Evolutionary conservation across 2,113 vertebrate genomes (phyloP).

Genomic region (Cyprinodon brontotheroides): DNA sequence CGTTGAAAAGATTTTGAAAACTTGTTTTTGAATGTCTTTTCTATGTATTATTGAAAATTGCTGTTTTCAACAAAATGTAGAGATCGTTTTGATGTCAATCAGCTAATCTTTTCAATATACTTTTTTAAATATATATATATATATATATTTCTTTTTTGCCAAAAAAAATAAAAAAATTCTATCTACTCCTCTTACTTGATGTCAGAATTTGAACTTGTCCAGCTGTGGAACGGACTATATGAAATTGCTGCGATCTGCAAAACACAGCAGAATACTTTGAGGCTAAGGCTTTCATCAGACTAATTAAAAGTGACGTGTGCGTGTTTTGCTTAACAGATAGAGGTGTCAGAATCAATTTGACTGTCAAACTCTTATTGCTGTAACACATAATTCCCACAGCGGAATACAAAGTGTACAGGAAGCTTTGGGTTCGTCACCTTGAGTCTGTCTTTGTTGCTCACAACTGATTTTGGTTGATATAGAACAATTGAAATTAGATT

Average conservation of each 20-base stretch:
- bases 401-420: constrained; percentile 40
- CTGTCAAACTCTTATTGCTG: constrained; percentile 44
- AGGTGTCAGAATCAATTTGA: constrained; percentile 51
- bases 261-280: constrained; percentile 4
- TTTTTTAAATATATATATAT: background rate
- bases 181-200: background rate
- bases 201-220: constrained; percentile 13
- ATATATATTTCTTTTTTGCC: background rate
- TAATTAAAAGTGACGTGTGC: constrained; percentile 47
- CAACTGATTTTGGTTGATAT: constrained; percentile 49
- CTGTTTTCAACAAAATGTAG: too few relatives aligned
- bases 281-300: constrained; percentile 40
- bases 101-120: too few relatives aligned
- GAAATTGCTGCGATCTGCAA: background rate
- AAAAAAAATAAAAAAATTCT: background rate
- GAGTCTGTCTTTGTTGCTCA: constrained; percentile 47
- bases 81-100: too few relatives aligned
- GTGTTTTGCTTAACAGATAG: constrained; percentile 29
- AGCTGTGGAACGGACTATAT: background rate
- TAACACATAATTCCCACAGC: constrained; percentile 29
- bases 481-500: constrained; percentile 32
- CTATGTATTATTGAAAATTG: too few relatives aligned
- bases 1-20: too few relatives aligned
- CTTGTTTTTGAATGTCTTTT: too few relatives aligned
- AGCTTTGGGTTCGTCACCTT: constrained; percentile 43